Conservation (phyloP, 2,888 invertebrate genomes). For the Platycnemis pennipes region DNA sequence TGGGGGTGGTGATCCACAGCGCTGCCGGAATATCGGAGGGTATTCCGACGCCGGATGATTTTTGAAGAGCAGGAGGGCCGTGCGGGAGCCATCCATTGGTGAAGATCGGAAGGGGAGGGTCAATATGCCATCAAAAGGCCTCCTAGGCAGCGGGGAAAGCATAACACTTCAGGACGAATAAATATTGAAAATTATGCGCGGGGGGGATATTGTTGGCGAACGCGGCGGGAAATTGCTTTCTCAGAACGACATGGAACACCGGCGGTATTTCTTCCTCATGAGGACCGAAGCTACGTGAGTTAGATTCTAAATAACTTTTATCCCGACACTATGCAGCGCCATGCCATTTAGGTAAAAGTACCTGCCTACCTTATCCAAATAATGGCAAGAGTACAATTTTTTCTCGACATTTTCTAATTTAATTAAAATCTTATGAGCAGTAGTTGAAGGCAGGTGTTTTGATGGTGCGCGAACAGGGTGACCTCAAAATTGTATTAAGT, state of each 20-base stretch:
- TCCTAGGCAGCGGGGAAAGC: conserved; percentile 3
- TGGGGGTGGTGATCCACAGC: neutral
- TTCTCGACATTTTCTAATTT: neutral
- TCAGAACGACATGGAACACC: neutral
- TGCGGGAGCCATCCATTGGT: conserved; percentile 19
- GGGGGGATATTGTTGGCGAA: conserved; percentile 10
- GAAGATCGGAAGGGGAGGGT: neutral
- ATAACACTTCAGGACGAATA: neutral
- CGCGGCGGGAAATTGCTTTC: conserved; percentile 3
- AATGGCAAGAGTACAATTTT: neutral
- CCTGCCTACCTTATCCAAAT: neutral
- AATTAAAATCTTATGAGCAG: neutral
- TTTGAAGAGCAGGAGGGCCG: neutral
- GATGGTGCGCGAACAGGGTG: neutral
- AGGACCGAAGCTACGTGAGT: neutral
- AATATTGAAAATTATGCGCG: conserved; percentile 35
- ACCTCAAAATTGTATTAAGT: too few relatives aligned
- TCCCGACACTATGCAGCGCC: neutral
- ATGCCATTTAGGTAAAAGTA: neutral
- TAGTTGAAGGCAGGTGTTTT: too few relatives aligned
- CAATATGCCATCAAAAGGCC: conserved; percentile 36
- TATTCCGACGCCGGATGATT: conserved; percentile 36
- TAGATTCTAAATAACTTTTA: neutral
- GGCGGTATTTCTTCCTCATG: neutral
- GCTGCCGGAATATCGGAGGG: conserved; percentile 7